A percentile compares a stretch with the other conserved stretches of the same genome.
These are phyloP conservation scores for Melanotaenia pygmaea DNA, from an alignment of 2,797 vertebrate genomes.

Conservation along the genomic window DNA sequence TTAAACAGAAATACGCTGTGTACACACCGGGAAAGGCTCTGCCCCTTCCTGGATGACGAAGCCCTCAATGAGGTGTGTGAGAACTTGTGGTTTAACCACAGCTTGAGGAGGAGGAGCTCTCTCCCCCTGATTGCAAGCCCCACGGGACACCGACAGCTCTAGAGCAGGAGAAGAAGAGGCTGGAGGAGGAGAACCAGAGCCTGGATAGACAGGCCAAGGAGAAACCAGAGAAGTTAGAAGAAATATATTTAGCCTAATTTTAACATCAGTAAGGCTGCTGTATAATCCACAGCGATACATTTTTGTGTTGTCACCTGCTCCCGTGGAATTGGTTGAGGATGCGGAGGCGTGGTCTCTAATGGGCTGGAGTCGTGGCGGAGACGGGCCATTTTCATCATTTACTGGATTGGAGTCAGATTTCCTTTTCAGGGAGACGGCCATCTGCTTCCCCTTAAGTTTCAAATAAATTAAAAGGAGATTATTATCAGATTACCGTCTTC, in stretches of 20 bases:
- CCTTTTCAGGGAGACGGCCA: conserved; percentile 84
- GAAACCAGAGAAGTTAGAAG: background rate
- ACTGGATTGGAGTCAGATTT: conserved; percentile 90
- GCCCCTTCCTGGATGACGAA: conserved; percentile 99
- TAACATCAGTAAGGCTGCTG: background rate
- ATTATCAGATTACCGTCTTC: background rate
- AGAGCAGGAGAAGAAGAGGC: conserved; percentile 54
- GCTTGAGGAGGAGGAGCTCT: conserved; percentile 91
- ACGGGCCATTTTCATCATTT: conserved; percentile 74
- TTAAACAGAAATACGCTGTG: background rate
- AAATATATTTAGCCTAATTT: too few species aligned
- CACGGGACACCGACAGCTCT: conserved; percentile 79
- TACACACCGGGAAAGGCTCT: conserved; percentile 96
- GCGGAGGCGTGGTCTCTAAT: conserved; percentile 69
- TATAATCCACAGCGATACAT: background rate
- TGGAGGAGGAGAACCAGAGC: conserved; percentile 27
- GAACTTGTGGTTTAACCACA: conserved; percentile 96
- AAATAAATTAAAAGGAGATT: background rate
- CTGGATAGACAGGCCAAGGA: conserved; percentile 18
- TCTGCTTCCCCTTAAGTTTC: conserved; percentile 84
- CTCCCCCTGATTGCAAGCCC: conserved; percentile 79
- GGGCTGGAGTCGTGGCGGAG: conserved; percentile 69
- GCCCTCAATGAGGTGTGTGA: conserved; percentile 97
- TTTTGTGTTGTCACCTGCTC: conserved; percentile 57
- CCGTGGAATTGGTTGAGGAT: conserved; percentile 57